phyloP scores from a whole-genome alignment of 2,888 invertebrate genomes.

The Stenchaetothrips biformis region DNA sequence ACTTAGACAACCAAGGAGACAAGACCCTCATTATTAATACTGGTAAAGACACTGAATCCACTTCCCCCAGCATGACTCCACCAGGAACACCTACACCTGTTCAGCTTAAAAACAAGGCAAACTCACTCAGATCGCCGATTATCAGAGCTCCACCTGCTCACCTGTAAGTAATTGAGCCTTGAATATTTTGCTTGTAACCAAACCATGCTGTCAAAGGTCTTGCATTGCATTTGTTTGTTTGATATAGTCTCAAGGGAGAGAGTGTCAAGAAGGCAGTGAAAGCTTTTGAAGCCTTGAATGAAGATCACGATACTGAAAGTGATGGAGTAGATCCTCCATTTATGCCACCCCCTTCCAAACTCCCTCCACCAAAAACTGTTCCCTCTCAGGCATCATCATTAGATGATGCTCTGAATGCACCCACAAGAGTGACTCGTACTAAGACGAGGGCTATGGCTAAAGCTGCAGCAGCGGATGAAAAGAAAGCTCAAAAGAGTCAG shows the following conservation, averaged over 20 bases:
- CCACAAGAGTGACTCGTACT: neutral
- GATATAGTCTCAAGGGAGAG: neutral
- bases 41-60: neutral
- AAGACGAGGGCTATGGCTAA: constrained; percentile 11
- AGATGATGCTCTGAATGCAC: neutral
- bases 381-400: neutral
- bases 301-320: neutral
- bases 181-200: no score
- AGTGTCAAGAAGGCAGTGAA: neutral
- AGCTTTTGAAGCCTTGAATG: neutral
- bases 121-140: neutral
- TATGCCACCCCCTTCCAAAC: neutral
- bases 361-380: neutral
- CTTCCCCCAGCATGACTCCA: neutral
- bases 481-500: neutral
- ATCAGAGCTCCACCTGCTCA: neutral
- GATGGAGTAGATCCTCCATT: neutral
- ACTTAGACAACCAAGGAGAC: no score
- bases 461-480: neutral
- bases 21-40: neutral
- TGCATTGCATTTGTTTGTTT: neutral
- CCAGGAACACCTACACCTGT: no score
- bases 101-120: neutral
- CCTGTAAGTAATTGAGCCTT: no score
- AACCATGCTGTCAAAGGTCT: neutral